These are phyloP conservation scores for Gambusia yucatana DNA, from an alignment of 2,797 vertebrate species.

Conservation along the genomic window DNA sequence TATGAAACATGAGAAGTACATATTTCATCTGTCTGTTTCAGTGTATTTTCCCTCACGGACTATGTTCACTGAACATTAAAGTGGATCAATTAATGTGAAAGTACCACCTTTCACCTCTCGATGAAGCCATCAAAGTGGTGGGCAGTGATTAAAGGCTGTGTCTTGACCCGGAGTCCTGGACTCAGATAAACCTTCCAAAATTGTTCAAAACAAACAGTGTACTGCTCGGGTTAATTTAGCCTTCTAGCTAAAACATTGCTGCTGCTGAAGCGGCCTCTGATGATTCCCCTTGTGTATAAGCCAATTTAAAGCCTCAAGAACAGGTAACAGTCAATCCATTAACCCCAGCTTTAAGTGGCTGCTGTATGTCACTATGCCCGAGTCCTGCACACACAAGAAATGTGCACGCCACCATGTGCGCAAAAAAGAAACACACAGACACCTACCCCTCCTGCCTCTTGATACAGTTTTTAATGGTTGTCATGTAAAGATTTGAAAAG, in stretches of 20 bases:
- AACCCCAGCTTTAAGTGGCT: slow-evolving; percentile 93
- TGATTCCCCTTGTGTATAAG: slow-evolving; percentile 86
- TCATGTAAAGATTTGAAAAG: slow-evolving; percentile 90
- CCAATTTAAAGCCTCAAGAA: slow-evolving; percentile 85
- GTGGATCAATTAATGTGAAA: slow-evolving; percentile 32
- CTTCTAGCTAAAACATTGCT: slow-evolving; percentile 71
- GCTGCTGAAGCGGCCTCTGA: slow-evolving; percentile 62
- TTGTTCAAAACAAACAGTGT: slow-evolving; percentile 79
- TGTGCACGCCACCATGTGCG: slow-evolving; percentile 45
- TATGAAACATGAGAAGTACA: neutral
- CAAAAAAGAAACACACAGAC: slow-evolving; percentile 24
- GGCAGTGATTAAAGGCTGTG: slow-evolving; percentile 63
- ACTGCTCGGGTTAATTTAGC: slow-evolving; percentile 80
- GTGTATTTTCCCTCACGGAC: slow-evolving; percentile 18
- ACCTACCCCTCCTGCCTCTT: slow-evolving; percentile 61
- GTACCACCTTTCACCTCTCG: slow-evolving; percentile 49
- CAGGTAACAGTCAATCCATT: slow-evolving; percentile 99
- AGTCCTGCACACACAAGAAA: slow-evolving; percentile 75
- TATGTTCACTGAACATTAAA: slow-evolving; percentile 40
- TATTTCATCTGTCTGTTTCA: neutral
- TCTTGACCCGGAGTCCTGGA: slow-evolving; percentile 74
- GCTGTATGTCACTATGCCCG: slow-evolving; percentile 85
- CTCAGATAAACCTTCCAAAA: slow-evolving; percentile 76
- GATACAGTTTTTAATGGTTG: slow-evolving; percentile 92
- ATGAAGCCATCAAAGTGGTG: slow-evolving; percentile 70